Evolutionary conservation across 1,140 invertebrate species (phyloP), one percentile per base, ranked within the genome.

Genomic region (Agrypnia vestita): DNA sequence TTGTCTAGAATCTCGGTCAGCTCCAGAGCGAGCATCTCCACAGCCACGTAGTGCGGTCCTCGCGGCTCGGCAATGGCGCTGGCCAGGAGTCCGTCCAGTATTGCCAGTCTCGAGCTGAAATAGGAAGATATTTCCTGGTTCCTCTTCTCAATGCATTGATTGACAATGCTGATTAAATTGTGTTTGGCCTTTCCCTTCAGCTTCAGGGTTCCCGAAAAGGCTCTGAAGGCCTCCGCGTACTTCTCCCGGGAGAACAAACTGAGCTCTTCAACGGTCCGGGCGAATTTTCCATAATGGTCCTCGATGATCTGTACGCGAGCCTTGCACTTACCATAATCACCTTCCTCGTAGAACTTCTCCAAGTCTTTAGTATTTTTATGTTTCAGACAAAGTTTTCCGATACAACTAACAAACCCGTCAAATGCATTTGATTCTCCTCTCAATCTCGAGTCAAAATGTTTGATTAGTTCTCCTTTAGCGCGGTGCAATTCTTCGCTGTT

Each of bases 171-270:
- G 15, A 59, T 59, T 21, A 59, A 59, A 21, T 59, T 19, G 3
- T 59, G 17, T 17, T 59, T 59, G 8, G 55, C 4, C 8, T 59
- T 59, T 59, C 21, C 55, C 12, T 59, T 59, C 8, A 59, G 17
- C 21, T 59, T 59, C 15, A 59, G 15, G 17, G 55, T 19, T 21
- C 21, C 8, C 0, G 15, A 59, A 17, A 59, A 59, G 15, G 17
- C 15, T 21, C 9, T 19, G 21, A 59, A 3, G 15, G 17, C 21
- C 15, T 19, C 21, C 21, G 17, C 21, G 55, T 59, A 59, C 12
- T 15, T 59, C 55, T 59, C 55, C 55, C 21, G 55, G 17, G 55
- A 59, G 12, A 59, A 59, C 21, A 59, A 59, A 59, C 55, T 59
- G 11, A 59, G 21, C 0, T 59, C 55, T 59, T 59, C 15, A 11